phyloP scores from a whole-genome alignment of 2,888 invertebrate genomes.

The Drosophila mayaguana region DNA sequence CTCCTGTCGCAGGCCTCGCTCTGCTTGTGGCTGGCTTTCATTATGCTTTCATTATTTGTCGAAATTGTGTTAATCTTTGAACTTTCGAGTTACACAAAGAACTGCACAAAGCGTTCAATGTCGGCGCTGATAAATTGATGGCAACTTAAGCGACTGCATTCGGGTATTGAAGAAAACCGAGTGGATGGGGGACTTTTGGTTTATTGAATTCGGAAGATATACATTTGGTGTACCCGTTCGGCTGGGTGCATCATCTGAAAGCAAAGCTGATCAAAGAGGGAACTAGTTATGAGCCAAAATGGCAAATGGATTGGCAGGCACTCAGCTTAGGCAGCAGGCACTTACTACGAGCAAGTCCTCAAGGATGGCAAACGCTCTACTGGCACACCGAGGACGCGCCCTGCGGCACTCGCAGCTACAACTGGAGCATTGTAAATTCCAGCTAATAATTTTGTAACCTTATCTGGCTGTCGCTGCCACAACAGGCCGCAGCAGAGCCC shows the following conservation, averaged over 20 bases:
- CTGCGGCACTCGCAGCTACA: constrained; percentile 35
- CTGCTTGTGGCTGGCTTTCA: constrained; percentile 50
- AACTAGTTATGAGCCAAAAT: constrained; percentile 34
- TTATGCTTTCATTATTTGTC: constrained; percentile 75
- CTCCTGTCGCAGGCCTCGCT: constrained; percentile 29
- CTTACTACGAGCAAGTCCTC: constrained; percentile 10
- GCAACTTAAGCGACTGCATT: constrained; percentile 47
- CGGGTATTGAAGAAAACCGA: too few relatives aligned
- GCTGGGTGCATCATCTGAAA: constrained; percentile 19
- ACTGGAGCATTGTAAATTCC: constrained; percentile 77
- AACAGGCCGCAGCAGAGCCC: constrained; percentile 10
- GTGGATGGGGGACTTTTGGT: constrained; percentile 2
- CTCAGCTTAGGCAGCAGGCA: constrained; percentile 8
- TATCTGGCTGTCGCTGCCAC: constrained; percentile 73
- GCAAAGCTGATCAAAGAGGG: constrained; percentile 22
- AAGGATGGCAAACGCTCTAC: background rate
- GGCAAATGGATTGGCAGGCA: constrained; percentile 24
- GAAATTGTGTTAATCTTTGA: constrained; percentile 77
- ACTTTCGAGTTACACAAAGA: constrained; percentile 47
- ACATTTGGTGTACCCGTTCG: constrained; percentile 11
- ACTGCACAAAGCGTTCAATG: constrained; percentile 47
- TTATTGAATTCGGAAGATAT: constrained; percentile 57
- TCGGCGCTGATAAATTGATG: constrained; percentile 56
- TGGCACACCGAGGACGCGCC: constrained; percentile 10
- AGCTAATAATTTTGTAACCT: constrained; percentile 83